Percentiles rank a stretch among this genome's conserved stretches.
phyloP scores from a whole-genome alignment of 2,113 vertebrate species.

The Coptodon rendalli region DNA sequence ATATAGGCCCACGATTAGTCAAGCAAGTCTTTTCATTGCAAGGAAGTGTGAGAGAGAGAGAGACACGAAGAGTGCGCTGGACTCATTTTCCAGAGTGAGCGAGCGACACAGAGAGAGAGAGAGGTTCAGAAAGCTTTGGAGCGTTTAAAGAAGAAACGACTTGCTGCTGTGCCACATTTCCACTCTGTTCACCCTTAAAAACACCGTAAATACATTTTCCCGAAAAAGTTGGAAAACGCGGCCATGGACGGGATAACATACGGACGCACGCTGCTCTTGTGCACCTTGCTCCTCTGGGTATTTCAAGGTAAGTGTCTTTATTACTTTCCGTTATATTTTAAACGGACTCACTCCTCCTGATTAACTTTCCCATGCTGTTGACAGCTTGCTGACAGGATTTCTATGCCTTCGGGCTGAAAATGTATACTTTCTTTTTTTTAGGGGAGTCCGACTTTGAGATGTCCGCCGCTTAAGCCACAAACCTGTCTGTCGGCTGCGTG shows the following conservation, averaged over 20 bases:
- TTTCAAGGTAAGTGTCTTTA: slow-evolving; percentile 58
- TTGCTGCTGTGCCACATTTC: slow-evolving; percentile 11
- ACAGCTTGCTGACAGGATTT: not conserved
- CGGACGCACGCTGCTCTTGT: slow-evolving; percentile 54
- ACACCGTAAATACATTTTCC: slow-evolving; percentile 7
- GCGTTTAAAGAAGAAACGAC: slow-evolving; percentile 44
- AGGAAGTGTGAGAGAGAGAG: not conserved
- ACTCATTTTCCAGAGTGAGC: slow-evolving; percentile 14
- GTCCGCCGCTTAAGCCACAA: not conserved
- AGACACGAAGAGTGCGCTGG: not conserved
- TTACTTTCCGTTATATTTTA: not conserved
- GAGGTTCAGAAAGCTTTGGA: slow-evolving; percentile 27
- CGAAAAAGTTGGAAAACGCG: slow-evolving; percentile 28
- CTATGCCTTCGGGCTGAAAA: not conserved
- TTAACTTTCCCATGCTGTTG: not conserved
- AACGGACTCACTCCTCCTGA: not conserved
- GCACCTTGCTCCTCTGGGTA: slow-evolving; percentile 63
- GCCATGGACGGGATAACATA: slow-evolving; percentile 60
- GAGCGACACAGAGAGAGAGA: not conserved
- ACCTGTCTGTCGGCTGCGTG: not conserved
- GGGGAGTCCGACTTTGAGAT: not conserved
- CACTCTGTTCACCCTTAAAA: not conserved
- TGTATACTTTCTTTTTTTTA: not conserved
- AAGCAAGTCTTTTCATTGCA: slow-evolving; percentile 53
- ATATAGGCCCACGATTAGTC: slow-evolving; percentile 36